Percentiles rank a stretch among this genome's conserved stretches.
Conservation (phyloP, 2,888 invertebrate genomes). For the Hedya salicella region DNA sequence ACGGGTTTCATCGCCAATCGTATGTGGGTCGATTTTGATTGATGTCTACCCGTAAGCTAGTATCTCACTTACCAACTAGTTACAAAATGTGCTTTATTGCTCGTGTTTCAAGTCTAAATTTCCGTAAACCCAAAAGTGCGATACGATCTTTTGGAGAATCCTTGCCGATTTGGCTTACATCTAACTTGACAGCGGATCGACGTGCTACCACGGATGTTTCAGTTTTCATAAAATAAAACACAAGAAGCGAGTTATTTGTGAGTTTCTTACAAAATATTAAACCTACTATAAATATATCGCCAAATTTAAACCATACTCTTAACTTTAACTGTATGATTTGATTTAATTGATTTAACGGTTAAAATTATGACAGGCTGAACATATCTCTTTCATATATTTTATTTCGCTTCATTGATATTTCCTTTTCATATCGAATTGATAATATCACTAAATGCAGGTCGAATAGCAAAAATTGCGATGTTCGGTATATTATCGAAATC, state of each 20-base stretch:
- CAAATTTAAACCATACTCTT: too few species aligned
- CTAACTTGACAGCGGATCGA: conserved; percentile 34
- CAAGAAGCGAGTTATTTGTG: conserved; percentile 2
- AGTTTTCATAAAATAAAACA: background rate
- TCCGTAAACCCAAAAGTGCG: background rate
- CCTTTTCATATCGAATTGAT: too few species aligned
- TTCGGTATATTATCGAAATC: too few species aligned
- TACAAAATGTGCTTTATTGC: background rate
- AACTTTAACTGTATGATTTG: too few species aligned
- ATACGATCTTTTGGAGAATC: background rate
- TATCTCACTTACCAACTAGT: background rate
- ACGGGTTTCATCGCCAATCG: conserved; percentile 29
- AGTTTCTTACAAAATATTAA: background rate
- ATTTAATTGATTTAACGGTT: too few species aligned
- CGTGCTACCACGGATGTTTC: conserved; percentile 1
- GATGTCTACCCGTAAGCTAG: background rate
- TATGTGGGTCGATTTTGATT: conserved; percentile 9
- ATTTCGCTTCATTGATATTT: too few species aligned
- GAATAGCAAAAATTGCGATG: too few species aligned
- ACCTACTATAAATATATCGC: too few species aligned
- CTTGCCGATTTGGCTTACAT: conserved; percentile 8
- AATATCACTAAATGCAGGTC: too few species aligned
- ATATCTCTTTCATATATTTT: too few species aligned
- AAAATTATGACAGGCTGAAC: too few species aligned
- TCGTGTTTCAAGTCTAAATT: background rate